phyloP scores from a whole-genome alignment of 1,140 invertebrate genomes.

The Anoplophora glabripennis region DNA sequence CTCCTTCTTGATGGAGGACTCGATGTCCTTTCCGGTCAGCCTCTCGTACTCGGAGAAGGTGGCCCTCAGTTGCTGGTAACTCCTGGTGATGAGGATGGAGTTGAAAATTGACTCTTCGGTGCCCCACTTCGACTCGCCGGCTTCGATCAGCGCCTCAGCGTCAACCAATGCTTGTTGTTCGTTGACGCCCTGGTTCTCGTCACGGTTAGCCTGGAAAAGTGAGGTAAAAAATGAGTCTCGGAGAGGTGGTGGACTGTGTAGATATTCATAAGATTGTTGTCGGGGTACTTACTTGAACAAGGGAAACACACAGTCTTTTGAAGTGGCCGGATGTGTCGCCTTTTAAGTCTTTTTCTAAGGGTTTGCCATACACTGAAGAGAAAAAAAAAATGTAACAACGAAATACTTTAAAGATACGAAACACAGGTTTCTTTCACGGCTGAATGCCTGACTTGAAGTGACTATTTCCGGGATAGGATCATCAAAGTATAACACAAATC shows the following conservation, averaged over 20 bases:
- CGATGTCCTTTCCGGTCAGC: conserved; percentile 74
- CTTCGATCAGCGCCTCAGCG: conserved; percentile 66
- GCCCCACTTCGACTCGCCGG: conserved; percentile 79
- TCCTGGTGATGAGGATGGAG: conserved; percentile 73
- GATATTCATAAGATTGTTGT: not conserved
- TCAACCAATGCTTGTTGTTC: conserved; percentile 65
- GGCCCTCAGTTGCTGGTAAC: conserved; percentile 76
- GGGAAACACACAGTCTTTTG: conserved; percentile 81
- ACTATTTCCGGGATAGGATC: too few species aligned
- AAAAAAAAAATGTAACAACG: conserved; percentile 19
- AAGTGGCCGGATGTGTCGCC: conserved; percentile 92
- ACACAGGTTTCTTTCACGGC: too few species aligned
- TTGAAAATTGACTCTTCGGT: conserved; percentile 87
- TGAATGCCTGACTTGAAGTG: too few species aligned
- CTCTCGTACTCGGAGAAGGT: conserved; percentile 79
- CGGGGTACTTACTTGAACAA: conserved; percentile 58
- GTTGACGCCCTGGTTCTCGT: conserved; percentile 72
- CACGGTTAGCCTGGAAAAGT: conserved; percentile 61
- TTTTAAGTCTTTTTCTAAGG: conserved; percentile 83
- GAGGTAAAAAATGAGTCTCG: not conserved
- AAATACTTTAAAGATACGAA: not conserved
- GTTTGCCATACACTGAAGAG: conserved; percentile 74
- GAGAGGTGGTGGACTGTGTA: not conserved
- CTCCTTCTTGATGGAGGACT: conserved; percentile 83
- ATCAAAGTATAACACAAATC: too few species aligned